These are phyloP conservation scores for Trachops cirrhosus DNA, from an alignment of 2,797 vertebrate species.

Conservation along the genomic window DNA sequence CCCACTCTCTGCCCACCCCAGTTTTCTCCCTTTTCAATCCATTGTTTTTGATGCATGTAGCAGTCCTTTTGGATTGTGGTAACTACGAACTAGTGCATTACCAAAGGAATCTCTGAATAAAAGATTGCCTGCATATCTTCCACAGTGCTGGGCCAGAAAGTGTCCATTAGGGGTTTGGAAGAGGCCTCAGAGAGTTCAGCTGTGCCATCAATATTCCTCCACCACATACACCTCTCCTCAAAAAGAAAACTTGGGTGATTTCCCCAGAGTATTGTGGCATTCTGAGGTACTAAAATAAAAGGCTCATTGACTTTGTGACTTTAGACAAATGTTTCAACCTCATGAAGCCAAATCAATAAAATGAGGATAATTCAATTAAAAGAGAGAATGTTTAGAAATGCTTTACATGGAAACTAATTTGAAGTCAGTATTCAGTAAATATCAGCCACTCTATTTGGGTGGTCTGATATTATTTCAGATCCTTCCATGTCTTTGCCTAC, in stretches of 20 bases:
- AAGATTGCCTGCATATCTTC: not conserved
- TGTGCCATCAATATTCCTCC: not conserved
- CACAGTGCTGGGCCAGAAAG: not conserved
- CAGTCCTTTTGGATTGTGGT: not conserved
- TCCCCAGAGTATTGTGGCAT: not conserved
- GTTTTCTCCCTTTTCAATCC: not conserved
- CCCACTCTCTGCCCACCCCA: not conserved
- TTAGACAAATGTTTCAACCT: not conserved
- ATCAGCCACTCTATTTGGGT: not conserved
- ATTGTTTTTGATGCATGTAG: not conserved
- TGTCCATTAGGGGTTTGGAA: not conserved
- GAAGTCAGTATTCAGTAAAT: not conserved
- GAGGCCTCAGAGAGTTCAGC: not conserved
- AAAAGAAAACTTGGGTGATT: not conserved
- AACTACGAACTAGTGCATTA: not conserved
- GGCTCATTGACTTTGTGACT: not conserved
- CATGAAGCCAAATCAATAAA: not conserved
- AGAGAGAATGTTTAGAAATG: not conserved
- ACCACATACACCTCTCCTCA: not conserved
- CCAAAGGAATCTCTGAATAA: not conserved
- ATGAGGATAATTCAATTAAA: not conserved
- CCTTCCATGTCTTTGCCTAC: not conserved
- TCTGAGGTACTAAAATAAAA: not conserved
- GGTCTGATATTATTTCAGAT: not conserved
- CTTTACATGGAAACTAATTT: not conserved